A percentile compares a stretch with the other conserved stretches of the same genome.
These are phyloP conservation scores for Nycticorax nycticorax DNA, from an alignment of 2,113 vertebrate species.

Conservation along the genomic window DNA sequence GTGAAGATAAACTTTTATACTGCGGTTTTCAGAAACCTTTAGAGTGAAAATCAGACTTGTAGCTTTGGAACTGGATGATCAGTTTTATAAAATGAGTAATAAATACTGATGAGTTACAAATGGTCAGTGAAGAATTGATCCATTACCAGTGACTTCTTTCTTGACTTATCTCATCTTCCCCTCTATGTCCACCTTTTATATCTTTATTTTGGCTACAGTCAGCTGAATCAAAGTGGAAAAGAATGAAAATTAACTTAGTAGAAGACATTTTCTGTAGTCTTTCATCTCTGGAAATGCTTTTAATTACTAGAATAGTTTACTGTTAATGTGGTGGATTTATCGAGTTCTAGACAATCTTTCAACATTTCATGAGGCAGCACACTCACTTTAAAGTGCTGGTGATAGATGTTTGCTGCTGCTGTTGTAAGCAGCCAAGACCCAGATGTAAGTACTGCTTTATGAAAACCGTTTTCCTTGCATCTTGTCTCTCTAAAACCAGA, in stretches of 20 bases:
- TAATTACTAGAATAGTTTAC: neutral
- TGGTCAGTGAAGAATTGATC: neutral
- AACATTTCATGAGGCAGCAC: neutral
- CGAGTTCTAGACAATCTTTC: neutral
- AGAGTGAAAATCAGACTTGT: neutral
- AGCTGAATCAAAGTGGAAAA: neutral
- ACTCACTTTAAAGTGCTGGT: neutral
- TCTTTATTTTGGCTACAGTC: neutral
- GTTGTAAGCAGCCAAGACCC: neutral
- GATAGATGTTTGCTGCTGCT: neutral
- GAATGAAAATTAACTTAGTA: neutral
- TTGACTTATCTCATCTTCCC: neutral
- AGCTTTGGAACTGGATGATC: neutral
- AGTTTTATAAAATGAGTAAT: neutral
- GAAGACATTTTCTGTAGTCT: neutral
- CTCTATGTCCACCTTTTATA: neutral
- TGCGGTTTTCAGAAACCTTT: neutral
- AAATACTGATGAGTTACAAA: neutral
- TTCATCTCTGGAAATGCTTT: slow-evolving; percentile 7
- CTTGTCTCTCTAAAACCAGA: neutral
- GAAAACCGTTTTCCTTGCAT: neutral
- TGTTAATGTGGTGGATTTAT: neutral
- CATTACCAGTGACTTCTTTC: neutral
- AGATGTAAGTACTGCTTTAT: neutral
- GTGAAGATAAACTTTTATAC: neutral